Percentiles rank a stretch among this genome's conserved stretches.
Conservation (phyloP, 1,140 invertebrate species). For the Leptopilina boulardi region DNA sequence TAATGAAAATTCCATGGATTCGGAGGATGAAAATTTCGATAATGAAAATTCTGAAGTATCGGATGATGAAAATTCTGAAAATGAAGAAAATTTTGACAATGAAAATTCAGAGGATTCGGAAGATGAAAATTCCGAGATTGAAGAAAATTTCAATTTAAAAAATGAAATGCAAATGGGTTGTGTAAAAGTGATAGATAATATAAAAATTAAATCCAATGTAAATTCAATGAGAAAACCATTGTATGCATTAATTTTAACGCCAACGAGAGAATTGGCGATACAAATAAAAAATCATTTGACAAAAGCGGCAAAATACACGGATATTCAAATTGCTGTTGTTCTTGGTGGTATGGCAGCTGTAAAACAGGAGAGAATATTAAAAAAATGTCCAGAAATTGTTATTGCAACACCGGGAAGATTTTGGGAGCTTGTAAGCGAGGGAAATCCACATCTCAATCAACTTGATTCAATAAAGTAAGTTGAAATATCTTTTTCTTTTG, state of each 20-base stretch:
- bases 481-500: constrained; percentile 46
- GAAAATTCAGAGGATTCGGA: constrained; percentile 47
- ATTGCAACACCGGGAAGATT: constrained; percentile 97
- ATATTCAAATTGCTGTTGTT: constrained; percentile 84
- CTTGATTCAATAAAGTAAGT: constrained; percentile 81
- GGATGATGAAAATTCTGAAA: constrained; percentile 62
- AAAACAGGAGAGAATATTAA: constrained; percentile 93
- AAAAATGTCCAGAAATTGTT: constrained; percentile 91
- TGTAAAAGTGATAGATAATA: constrained; percentile 80
- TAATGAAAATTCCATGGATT: constrained; percentile 11
- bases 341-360: constrained; percentile 93
- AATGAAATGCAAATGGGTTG: constrained; percentile 75
- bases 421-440: constrained; percentile 93
- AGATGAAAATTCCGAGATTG: constrained; percentile 33
- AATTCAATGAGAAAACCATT: constrained; percentile 76
- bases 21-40: constrained; percentile 52
- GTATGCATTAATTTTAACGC: constrained; percentile 92
- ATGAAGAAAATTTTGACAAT: constrained; percentile 69
- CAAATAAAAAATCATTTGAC: constrained; percentile 93
- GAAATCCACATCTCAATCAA: constrained; percentile 85
- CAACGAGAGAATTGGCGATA: constrained; percentile 96
- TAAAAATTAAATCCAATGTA: constrained; percentile 66
- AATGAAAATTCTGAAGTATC: constrained; percentile 54
- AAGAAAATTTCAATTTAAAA: no score
- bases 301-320: constrained; percentile 88